Conservation (phyloP, 1,140 invertebrate species). For the Armadillidium nasatum region DNA sequence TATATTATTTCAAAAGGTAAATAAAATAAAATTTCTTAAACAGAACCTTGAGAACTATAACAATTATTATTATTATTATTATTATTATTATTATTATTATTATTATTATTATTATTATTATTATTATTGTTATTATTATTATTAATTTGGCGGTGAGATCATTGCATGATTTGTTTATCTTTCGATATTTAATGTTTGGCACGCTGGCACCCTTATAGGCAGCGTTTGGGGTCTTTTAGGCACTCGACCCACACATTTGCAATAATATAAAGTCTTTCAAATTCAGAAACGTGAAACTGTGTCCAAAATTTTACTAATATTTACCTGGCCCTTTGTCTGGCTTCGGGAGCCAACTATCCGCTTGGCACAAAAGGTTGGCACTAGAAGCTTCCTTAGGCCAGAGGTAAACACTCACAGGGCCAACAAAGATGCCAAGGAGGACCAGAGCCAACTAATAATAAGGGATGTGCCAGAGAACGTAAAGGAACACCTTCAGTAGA, state of each 20-base stretch:
- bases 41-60: no score
- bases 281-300: neutral
- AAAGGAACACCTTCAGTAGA: constrained; percentile 2
- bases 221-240: no score
- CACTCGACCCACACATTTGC: no score
- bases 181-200: constrained; percentile 1
- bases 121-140: no score
- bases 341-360: neutral
- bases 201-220: neutral
- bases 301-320: neutral
- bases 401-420: constrained; percentile 4
- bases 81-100: no score
- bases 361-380: neutral
- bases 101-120: no score
- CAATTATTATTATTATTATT: no score
- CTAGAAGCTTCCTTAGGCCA: constrained; percentile 3
- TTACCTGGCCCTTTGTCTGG: constrained; percentile 8
- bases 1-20: no score
- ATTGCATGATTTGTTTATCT: neutral
- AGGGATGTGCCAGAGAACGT: neutral
- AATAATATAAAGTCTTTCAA: no score
- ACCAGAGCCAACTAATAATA: neutral
- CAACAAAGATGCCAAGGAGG: neutral
- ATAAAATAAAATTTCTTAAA: no score
- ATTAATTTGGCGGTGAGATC: neutral